Evolutionary conservation across 2,113 vertebrate species (phyloP).

Genomic region (Origma solitaria): DNA sequence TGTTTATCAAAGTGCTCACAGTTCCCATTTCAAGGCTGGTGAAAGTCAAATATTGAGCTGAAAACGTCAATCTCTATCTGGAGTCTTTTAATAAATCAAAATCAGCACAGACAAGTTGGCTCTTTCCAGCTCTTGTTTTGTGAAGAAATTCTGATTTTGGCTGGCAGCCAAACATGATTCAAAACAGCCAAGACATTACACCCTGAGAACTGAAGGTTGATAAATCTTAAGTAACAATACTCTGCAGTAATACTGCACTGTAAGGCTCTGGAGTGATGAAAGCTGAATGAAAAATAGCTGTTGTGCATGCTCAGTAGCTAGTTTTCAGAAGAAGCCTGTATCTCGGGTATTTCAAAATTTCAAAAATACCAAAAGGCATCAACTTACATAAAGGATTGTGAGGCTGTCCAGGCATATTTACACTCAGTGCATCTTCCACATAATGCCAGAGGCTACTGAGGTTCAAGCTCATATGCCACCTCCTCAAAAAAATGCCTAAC

Average conservation of each 20-base stretch:
- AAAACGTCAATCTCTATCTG: conserved; percentile 42
- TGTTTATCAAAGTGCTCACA: conserved; percentile 19
- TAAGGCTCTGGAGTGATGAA: conserved; percentile 56
- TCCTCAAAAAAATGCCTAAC: not conserved
- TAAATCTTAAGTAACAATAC: conserved; percentile 60
- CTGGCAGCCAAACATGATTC: conserved; percentile 44
- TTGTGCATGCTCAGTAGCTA: conserved; percentile 41
- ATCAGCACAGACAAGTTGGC: conserved; percentile 50
- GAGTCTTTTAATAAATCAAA: conserved; percentile 34
- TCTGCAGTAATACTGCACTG: conserved; percentile 57
- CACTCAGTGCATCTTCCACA: not conserved
- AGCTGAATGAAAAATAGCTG: conserved; percentile 59
- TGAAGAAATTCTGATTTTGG: conserved; percentile 59
- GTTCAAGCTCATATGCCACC: not conserved
- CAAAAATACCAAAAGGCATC: conserved; percentile 44
- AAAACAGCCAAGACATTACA: conserved; percentile 56
- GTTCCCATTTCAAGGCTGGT: conserved; percentile 33
- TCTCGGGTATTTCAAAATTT: conserved; percentile 43
- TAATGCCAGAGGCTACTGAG: not conserved
- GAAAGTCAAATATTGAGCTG: conserved; percentile 62
- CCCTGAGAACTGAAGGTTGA: conserved; percentile 56
- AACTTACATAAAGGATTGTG: conserved; percentile 8
- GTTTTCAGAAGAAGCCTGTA: conserved; percentile 1
- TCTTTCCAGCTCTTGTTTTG: conserved; percentile 53
- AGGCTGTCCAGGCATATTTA: not conserved